Base-by-base conservation (phyloP, 2,888 invertebrate species). In the Gymnoscelis rufifasciata region DNA sequence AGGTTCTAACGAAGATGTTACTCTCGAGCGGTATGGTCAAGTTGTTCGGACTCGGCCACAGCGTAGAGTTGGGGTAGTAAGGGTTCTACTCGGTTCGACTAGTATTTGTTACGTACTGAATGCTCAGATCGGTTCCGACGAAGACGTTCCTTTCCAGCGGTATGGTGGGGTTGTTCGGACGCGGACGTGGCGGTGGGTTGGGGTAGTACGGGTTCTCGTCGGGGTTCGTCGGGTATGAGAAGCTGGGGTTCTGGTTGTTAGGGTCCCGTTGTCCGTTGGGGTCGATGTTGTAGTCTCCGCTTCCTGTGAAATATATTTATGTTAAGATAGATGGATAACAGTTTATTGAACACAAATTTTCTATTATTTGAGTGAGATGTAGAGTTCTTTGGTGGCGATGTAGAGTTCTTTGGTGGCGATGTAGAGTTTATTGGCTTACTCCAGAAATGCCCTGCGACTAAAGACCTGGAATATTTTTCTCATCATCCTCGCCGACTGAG, bases 81-180 rank as follows among this genome's bases (percentile, higher is more conserved):
- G 11, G 11, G 2, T 19, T 5, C 19, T 19, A 19, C 19, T 19
- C 19, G 19, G 3, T n/a, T n/a, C 19, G 2, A 19, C 19, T 19
- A 2, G 2, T 19, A 19, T 19, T 19, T 19, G 7, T 13, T 7
- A 51, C 55, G 52, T 48, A 55, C 55, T 47, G 48, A 6, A 52
- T 24, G 1, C 23, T 43, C 29, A 35, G 38, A 14, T 41, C 42
- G 40, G 71, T 60, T 41, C 80, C 81, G 54, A 77, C 81, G 3
- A 68, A 55, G 1, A 70, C 69, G 10, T 67, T 56, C 26, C 74
- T 41, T 26, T 64, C 64, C 19, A 54, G 60, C 0, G 77, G 74
- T 1, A 26, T 46, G 41, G 38, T 23, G 8, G 44, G 36, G 6
- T 14, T 10, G 7, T 6, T 4, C 7, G 43, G 39, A 0, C 30